Conservation (phyloP, 2,797 vertebrate genomes). For the Petrocephalus sullivani region DNA sequence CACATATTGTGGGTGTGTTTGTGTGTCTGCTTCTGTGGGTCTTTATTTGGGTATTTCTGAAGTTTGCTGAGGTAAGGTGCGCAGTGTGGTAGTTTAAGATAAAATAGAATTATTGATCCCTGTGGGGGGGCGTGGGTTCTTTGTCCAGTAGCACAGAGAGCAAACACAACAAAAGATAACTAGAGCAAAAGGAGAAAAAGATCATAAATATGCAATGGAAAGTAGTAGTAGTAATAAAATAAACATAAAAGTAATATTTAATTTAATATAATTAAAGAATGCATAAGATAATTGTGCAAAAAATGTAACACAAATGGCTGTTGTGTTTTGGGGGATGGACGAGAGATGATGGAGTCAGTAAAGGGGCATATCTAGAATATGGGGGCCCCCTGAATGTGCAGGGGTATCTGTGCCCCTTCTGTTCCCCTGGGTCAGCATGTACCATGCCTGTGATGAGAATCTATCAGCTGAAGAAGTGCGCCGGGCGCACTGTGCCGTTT, state of each 20-base stretch:
- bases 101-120: too few relatives aligned
- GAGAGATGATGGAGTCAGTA: not conserved
- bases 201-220: not conserved
- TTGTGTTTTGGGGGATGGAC: not conserved
- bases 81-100: too few relatives aligned
- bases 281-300: not conserved
- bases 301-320: not conserved
- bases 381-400: not conserved
- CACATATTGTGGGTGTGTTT: not conserved
- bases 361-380: not conserved
- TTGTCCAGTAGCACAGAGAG: too few relatives aligned
- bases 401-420: not conserved
- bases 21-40: not conserved
- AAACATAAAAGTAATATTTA: not conserved
- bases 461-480: not conserved
- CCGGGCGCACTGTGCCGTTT: not conserved
- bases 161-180: too few relatives aligned
- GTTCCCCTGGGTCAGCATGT: not conserved
- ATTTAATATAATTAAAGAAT: not conserved
- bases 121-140: too few relatives aligned
- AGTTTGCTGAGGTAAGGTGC: not conserved
- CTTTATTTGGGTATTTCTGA: not conserved
- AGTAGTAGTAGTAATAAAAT: not conserved
- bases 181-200: not conserved
- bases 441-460: not conserved